Conservation (phyloP, 2,113 vertebrate species). For the Sciurus niger region DNA sequence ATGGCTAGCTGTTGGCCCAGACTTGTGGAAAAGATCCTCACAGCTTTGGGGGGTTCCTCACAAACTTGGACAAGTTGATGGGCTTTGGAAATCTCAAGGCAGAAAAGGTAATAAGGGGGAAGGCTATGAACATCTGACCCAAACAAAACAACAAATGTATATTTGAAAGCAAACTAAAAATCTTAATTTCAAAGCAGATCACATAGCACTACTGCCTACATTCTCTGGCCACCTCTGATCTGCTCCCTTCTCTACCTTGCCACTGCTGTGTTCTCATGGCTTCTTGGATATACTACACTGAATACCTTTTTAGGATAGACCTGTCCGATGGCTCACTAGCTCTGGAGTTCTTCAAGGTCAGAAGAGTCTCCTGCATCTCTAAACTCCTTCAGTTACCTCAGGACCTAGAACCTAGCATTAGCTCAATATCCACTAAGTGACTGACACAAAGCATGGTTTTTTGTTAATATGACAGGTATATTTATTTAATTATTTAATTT, state of each 20-base stretch:
- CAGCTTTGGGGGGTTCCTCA: background rate
- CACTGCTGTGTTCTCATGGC: background rate
- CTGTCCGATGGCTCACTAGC: background rate
- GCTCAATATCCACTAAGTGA: background rate
- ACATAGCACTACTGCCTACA: background rate
- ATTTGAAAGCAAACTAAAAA: background rate
- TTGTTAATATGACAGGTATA: background rate
- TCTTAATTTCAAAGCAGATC: background rate
- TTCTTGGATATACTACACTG: background rate
- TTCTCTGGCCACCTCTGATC: background rate
- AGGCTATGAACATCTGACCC: background rate
- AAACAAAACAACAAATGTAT: conserved; percentile 12
- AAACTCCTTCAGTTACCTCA: background rate
- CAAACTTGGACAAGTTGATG: background rate
- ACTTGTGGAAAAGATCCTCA: background rate
- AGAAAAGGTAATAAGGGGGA: background rate
- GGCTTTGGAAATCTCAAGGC: background rate
- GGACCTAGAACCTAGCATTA: background rate
- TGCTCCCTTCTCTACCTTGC: background rate
- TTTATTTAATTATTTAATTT: background rate
- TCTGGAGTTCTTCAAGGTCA: conserved; percentile 42
- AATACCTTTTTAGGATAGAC: background rate
- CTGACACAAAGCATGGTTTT: background rate
- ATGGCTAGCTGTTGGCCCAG: background rate
- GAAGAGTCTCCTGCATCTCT: conserved; percentile 36